These are phyloP conservation scores for Eciton burchellii DNA, from an alignment of 1,140 invertebrate genomes.

Conservation along the genomic window DNA sequence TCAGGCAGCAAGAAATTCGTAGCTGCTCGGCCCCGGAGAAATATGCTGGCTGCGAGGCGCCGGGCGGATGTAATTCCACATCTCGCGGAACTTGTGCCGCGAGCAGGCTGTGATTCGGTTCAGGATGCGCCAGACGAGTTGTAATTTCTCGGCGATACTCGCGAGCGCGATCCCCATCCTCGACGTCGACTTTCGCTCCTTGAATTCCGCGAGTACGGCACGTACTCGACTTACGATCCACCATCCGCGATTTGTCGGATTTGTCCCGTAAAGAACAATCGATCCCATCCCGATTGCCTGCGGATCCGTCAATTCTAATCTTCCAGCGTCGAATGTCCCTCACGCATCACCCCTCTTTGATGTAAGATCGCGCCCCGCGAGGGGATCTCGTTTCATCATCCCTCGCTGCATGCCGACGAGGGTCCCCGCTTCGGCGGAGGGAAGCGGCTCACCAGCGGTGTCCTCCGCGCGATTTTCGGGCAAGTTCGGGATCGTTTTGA, in stretches of 20 bases:
- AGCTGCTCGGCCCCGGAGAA: constrained; percentile 34
- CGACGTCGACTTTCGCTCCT: background rate
- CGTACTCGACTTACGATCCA: too few species aligned
- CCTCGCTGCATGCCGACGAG: too few species aligned
- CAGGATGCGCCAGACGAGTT: constrained; percentile 11
- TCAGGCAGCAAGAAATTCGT: constrained; percentile 52
- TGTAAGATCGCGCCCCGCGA: too few species aligned
- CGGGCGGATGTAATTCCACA: constrained; percentile 52
- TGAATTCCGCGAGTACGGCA: too few species aligned
- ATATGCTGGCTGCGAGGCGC: constrained; percentile 51
- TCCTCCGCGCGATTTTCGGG: constrained; percentile 2
- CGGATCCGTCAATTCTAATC: too few species aligned
- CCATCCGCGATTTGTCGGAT: too few species aligned
- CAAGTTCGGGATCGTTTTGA: background rate
- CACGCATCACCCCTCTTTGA: too few species aligned
- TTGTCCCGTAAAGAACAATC: too few species aligned
- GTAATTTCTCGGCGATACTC: constrained; percentile 49
- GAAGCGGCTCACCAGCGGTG: background rate
- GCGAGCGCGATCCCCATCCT: constrained; percentile 12
- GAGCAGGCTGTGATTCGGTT: constrained; percentile 8
- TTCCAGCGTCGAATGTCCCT: too few species aligned
- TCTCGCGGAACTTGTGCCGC: constrained; percentile 42
- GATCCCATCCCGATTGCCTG: too few species aligned
- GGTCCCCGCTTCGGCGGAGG: background rate
- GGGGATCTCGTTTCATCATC: too few species aligned